A percentile compares a stretch with the other conserved stretches of the same genome.
Evolutionary conservation across 1,140 invertebrate species (phyloP).

Genomic region (Drosophila malerkotliana): DNA sequence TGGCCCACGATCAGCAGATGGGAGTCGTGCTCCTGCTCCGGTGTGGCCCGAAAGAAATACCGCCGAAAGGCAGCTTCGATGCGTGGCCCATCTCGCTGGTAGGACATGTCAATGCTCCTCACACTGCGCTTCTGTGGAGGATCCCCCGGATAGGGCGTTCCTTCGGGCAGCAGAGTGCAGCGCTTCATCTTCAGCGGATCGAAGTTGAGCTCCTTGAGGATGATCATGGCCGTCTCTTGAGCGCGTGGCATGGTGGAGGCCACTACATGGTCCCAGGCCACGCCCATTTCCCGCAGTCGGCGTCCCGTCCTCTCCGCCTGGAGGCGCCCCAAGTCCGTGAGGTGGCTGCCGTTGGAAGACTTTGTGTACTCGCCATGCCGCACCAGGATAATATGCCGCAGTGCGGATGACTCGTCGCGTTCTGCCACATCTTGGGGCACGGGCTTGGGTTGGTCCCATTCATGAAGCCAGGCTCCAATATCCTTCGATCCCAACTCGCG

Average conservation of each 20-base stretch:
- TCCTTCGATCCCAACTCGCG: background rate
- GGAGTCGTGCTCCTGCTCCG: slow-evolving; percentile 91
- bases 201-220: slow-evolving; percentile 84
- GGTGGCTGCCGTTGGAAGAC: slow-evolving; percentile 89
- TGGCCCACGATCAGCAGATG: slow-evolving; percentile 98
- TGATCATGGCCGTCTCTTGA: slow-evolving; percentile 94
- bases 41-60: slow-evolving; percentile 95
- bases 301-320: slow-evolving; percentile 93
- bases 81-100: slow-evolving; percentile 94
- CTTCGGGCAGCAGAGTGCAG: slow-evolving; percentile 93
- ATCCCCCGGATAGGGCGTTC: slow-evolving; percentile 96
- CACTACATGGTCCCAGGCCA: slow-evolving; percentile 91
- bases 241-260: slow-evolving; percentile 97
- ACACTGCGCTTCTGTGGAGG: slow-evolving; percentile 92
- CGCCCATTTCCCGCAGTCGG: slow-evolving; percentile 88
- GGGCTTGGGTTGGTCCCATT: slow-evolving; percentile 92
- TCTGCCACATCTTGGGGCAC: slow-evolving; percentile 39
- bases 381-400: slow-evolving; percentile 94
- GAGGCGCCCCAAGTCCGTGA: slow-evolving; percentile 92
- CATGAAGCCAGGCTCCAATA: slow-evolving; percentile 89
- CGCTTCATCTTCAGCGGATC: slow-evolving; percentile 86
- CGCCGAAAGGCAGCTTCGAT: slow-evolving; percentile 98
- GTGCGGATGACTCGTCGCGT: slow-evolving; percentile 88
- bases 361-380: slow-evolving; percentile 97
- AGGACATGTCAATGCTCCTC: slow-evolving; percentile 88